A percentile compares a stretch with the other conserved stretches of the same genome.
Conservation (phyloP, 2,113 vertebrate genomes). For the Rhinoderma darwinii region DNA sequence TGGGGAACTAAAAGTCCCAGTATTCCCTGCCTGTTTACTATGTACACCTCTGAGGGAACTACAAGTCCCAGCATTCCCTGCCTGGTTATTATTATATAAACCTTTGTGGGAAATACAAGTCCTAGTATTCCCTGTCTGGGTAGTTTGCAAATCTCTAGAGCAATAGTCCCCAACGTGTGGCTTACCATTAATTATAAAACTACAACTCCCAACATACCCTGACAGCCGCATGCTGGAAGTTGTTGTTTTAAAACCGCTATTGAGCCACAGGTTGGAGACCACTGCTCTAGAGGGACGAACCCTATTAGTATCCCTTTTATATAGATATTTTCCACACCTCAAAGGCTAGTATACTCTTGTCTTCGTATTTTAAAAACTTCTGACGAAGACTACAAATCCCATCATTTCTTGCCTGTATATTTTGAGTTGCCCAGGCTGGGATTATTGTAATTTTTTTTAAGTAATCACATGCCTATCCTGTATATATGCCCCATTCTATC, state of each 20-base stretch:
- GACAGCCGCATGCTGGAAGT: background rate
- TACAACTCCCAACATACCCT: background rate
- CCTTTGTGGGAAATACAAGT: background rate
- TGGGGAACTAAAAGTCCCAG: no score
- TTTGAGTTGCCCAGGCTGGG: background rate
- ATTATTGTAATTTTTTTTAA: no score
- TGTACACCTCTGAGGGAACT: background rate
- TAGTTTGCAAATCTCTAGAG: background rate
- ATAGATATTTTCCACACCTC: background rate
- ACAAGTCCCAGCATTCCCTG: background rate
- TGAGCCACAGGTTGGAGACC: background rate
- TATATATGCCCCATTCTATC: constrained; percentile 5
- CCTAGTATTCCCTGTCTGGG: background rate
- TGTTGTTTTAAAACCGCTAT: background rate
- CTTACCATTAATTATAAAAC: no score
- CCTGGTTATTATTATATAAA: background rate
- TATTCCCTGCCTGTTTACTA: no score
- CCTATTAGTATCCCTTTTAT: background rate
- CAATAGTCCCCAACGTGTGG: no score
- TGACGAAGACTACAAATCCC: background rate
- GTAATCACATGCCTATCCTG: background rate
- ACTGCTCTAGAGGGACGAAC: background rate
- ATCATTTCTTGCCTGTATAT: background rate
- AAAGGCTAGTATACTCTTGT: background rate
- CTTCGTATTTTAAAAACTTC: background rate